Evolutionary conservation across 2,113 vertebrate species (phyloP), one percentile per base, ranked within the genome.

Genomic region (Pelodiscus sinensis): DNA sequence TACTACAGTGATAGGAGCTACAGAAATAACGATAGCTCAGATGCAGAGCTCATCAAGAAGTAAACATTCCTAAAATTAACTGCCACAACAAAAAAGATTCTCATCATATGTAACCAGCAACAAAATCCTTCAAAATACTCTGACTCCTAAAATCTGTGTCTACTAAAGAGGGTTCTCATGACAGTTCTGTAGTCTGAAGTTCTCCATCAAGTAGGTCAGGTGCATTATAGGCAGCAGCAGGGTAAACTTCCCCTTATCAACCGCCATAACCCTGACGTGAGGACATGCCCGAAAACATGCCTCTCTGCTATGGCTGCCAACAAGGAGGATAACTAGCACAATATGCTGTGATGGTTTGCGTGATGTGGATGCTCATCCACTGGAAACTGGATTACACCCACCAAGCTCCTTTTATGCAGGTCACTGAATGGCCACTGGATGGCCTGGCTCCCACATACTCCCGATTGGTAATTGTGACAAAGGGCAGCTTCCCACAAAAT

Each of bases 91-190:
- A 68, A 50, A 24, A 25, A 52, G 52, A 31, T 82, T 73, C 80
- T 81, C 75, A 68, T 50, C 65, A 68, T n/a, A 2, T 57, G 18
- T 31, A 58, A 44, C n/a, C 14, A 60, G 29, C 3, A 55, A 4
- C 0, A 31, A n/a, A 82, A 38, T 0, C 0, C 0, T 18, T 24
- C 68, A n/a, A 65, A 60, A 22, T 52, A 27, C 50, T 24, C 51
- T 79, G 4, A 81, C 58, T n/a, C 56, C 60, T 65, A 73, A 25
- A 86, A 25, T 2, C 38, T 29, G 10, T 44, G 77, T 6, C 8
- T 75, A 86, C 81, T 82, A 35, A 81, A 51, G 6, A n/a, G n/a
- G 8, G 9, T 5, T 77, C n/a, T 91, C 56, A 75, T 50, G 65
- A n/a, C n/a, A 13, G 9, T 52, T 89, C 4, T 2, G n/a, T 24